These are phyloP conservation scores for Limnodromus scolopaceus DNA, from an alignment of 2,797 vertebrate species.

Conservation along the genomic window DNA sequence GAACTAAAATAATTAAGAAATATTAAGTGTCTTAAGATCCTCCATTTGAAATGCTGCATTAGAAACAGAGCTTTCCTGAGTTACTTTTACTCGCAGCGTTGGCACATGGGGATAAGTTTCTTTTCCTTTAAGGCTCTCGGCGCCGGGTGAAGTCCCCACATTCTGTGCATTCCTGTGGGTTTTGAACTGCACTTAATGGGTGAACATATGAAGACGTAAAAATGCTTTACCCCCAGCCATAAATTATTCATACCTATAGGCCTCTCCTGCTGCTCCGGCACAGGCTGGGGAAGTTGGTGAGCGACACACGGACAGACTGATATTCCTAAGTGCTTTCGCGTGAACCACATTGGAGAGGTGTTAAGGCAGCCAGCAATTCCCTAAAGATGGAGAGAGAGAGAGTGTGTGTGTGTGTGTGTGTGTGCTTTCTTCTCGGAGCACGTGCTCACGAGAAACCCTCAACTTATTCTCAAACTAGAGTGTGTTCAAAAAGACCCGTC, in stretches of 20 bases:
- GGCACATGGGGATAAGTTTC: neutral
- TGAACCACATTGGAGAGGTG: conserved; percentile 26
- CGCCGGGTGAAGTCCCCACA: neutral
- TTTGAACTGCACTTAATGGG: conserved; percentile 27
- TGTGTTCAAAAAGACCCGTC: neutral
- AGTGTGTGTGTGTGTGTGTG: neutral
- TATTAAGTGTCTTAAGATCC: neutral
- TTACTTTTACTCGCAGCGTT: neutral
- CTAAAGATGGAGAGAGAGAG: neutral
- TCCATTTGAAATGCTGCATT: neutral
- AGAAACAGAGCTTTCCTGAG: neutral
- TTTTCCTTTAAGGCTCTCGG: conserved; percentile 8
- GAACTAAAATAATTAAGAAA: conserved; percentile 35
- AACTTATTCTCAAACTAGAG: neutral
- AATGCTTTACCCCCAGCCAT: conserved; percentile 10
- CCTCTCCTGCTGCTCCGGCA: conserved; percentile 7
- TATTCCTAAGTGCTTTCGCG: conserved; percentile 1
- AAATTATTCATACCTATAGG: conserved; percentile 48
- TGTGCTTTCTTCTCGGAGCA: neutral
- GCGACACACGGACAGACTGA: neutral
- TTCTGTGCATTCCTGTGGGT: conserved; percentile 60
- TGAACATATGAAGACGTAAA: conserved; percentile 43
- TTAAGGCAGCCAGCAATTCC: conserved; percentile 6
- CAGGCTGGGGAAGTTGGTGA: neutral
- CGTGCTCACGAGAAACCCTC: neutral